phyloP scores from a whole-genome alignment of 2,888 invertebrate species.

The Microplitis manilae region DNA sequence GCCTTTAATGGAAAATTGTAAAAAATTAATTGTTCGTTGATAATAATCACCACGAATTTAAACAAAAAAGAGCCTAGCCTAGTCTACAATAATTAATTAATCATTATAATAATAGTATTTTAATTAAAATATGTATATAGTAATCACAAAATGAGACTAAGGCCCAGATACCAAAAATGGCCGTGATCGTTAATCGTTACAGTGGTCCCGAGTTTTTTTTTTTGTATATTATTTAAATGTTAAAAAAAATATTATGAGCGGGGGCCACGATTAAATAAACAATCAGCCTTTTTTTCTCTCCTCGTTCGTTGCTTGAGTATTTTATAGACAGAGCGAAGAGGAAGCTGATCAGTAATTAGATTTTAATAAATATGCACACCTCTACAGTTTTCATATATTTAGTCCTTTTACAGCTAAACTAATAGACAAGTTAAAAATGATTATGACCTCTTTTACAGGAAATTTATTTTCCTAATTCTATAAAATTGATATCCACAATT shows the following conservation, averaged over 20 bases:
- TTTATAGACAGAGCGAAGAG: slow-evolving; percentile 20
- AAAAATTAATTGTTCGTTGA: no score
- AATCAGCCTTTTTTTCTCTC: slow-evolving; percentile 29
- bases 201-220: not conserved
- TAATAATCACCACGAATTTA: no score
- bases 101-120: slow-evolving; percentile 41
- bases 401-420: no score
- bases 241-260: slow-evolving; percentile 8
- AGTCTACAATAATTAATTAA: slow-evolving; percentile 57
- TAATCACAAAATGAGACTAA: slow-evolving; percentile 71
- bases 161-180: slow-evolving; percentile 58
- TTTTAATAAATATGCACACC: not conserved
- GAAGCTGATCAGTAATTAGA: slow-evolving; percentile 11
- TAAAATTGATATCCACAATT: no score
- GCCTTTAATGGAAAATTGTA: slow-evolving; percentile 28
- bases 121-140: slow-evolving; percentile 59
- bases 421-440: no score
- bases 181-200: slow-evolving; percentile 37
- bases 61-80: slow-evolving; percentile 61
- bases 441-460: no score
- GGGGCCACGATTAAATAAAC: not conserved
- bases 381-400: no score
- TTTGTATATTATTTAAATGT: not conserved
- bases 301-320: slow-evolving; percentile 22
- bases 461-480: no score